Conservation (phyloP, 2,888 invertebrate species). For the Hirtodrosophila confusa region DNA sequence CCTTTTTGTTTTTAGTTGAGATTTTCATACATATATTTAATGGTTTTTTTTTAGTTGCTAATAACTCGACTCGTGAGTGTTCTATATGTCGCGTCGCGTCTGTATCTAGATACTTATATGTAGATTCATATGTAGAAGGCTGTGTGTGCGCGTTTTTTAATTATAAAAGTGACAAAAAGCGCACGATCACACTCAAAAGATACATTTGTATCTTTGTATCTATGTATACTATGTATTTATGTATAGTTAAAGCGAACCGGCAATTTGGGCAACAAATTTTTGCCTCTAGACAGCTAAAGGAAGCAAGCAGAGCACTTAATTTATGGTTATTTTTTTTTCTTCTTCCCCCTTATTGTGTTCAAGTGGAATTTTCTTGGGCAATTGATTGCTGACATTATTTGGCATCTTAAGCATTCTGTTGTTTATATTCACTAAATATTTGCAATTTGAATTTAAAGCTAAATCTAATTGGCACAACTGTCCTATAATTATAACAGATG, state of each 20-base stretch:
- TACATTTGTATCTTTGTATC: neutral
- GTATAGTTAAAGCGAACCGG: slow-evolving; percentile 36
- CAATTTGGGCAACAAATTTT: slow-evolving; percentile 48
- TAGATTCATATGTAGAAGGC: slow-evolving; percentile 22
- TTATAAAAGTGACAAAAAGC: slow-evolving; percentile 69
- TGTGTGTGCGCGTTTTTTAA: slow-evolving; percentile 58
- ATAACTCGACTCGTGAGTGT: slow-evolving; percentile 47
- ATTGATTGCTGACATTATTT: slow-evolving; percentile 29
- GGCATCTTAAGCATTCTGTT: slow-evolving; percentile 17
- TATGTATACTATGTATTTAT: slow-evolving; percentile 4
- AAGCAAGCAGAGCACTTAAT: slow-evolving; percentile 19
- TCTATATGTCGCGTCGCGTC: slow-evolving; percentile 19
- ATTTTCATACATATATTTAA: slow-evolving; percentile 21
- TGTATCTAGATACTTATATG: slow-evolving; percentile 13
- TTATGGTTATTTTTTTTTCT: slow-evolving; percentile 40
- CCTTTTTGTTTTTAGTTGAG: slow-evolving; percentile 7
- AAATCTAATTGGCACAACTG: slow-evolving; percentile 30
- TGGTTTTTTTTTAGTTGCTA: slow-evolving; percentile 33
- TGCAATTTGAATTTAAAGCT: slow-evolving; percentile 3
- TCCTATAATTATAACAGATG: slow-evolving; percentile 33
- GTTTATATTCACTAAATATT: neutral
- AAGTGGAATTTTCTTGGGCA: slow-evolving; percentile 24
- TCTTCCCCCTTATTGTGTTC: neutral
- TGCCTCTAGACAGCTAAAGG: slow-evolving; percentile 25
- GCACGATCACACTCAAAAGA: slow-evolving; percentile 9